Percentiles rank a stretch among this genome's conserved stretches.
These are phyloP conservation scores for Podargus strigoides DNA, from an alignment of 2,797 vertebrate species.

Conservation along the genomic window DNA sequence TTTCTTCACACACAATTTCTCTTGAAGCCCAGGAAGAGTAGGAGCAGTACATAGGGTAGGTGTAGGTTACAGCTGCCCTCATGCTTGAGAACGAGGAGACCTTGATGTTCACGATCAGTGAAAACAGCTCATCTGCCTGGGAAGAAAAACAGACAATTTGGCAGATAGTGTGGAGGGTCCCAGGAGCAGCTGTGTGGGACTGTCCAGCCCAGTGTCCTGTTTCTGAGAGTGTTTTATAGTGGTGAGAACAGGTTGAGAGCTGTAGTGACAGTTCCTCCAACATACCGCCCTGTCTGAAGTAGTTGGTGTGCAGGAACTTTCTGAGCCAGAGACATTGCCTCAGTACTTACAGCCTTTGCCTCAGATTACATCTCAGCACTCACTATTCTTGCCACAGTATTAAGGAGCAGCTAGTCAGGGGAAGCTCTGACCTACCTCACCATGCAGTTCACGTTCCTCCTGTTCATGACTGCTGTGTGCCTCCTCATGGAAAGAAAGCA, in stretches of 20 bases:
- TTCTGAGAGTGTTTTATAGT: background rate
- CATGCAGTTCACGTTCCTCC: rapidly evolving
- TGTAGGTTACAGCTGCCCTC: constrained; percentile 39
- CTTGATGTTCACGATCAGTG: constrained; percentile 70
- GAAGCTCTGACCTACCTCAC: background rate
- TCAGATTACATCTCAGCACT: background rate
- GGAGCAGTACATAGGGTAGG: constrained; percentile 69
- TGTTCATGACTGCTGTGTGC: background rate
- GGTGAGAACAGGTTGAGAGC: background rate
- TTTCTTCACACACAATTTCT: constrained; percentile 79
- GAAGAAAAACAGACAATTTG: background rate
- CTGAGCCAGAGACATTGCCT: background rate
- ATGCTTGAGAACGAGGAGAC: background rate
- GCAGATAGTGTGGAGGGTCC: background rate
- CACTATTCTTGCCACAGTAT: background rate
- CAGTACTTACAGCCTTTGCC: background rate
- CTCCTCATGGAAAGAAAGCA: background rate
- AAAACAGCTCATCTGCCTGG: constrained; percentile 70
- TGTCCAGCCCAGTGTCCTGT: background rate
- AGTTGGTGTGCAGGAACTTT: background rate
- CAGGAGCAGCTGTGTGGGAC: background rate
- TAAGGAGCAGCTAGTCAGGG: background rate
- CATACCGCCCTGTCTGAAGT: background rate
- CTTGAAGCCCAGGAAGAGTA: constrained; percentile 69
- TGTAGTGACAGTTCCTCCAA: background rate